These are phyloP conservation scores for Anguilla pacifica DNA, from an alignment of 2,797 vertebrate species.

Conservation along the genomic window DNA sequence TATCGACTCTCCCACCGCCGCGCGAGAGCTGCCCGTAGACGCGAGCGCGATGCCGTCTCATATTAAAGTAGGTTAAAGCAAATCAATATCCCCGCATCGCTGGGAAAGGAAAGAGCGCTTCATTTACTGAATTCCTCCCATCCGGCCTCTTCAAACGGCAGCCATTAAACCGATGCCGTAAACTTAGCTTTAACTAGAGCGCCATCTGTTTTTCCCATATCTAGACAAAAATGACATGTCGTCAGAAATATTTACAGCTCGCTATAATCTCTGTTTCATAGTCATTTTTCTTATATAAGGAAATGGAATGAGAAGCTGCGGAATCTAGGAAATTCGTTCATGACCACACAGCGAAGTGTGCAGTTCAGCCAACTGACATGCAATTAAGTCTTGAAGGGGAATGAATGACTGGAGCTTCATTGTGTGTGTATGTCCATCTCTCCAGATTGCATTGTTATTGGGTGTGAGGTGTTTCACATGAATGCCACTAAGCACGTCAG, in stretches of 20 bases:
- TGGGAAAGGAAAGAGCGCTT: background rate
- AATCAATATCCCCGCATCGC: slow-evolving; percentile 69
- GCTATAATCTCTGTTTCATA: background rate
- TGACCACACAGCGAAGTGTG: background rate
- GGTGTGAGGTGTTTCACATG: background rate
- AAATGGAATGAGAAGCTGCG: background rate
- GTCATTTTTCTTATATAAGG: background rate
- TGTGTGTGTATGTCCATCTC: background rate
- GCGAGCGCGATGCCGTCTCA: slow-evolving; percentile 6
- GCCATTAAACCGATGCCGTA: background rate
- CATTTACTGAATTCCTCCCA: background rate
- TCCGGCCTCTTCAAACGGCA: background rate
- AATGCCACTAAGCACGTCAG: background rate
- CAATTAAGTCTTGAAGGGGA: background rate
- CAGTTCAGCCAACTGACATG: background rate
- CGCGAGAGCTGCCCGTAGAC: background rate
- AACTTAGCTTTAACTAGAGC: background rate
- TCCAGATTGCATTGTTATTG: background rate
- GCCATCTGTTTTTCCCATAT: slow-evolving; percentile 4
- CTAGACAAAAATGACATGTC: background rate
- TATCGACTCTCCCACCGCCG: slow-evolving; percentile 60
- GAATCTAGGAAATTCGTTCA: background rate
- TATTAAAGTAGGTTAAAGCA: slow-evolving; percentile 72
- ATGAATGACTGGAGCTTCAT: background rate
- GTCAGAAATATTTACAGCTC: background rate